A percentile compares a stretch with the other conserved stretches of the same genome.
Conservation (phyloP, 2,113 vertebrate species). For the Myanophis thanlyinensis region DNA sequence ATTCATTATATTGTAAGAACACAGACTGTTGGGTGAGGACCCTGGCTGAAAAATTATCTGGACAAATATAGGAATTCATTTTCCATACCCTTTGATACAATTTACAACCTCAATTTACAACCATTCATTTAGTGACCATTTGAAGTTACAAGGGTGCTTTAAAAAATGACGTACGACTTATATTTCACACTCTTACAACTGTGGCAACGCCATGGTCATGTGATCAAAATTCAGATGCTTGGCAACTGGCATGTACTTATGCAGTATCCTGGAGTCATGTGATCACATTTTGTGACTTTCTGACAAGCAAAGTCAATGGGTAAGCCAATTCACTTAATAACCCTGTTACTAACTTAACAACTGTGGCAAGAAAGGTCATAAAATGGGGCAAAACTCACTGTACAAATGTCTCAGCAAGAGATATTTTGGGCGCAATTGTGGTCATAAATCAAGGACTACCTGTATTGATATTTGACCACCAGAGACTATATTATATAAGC, state of each 20-base stretch:
- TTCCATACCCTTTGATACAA: background rate
- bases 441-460: background rate
- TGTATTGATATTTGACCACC: background rate
- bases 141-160: background rate
- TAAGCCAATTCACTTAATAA: background rate
- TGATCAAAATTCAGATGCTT: background rate
- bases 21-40: background rate
- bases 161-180: background rate
- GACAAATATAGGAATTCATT: background rate
- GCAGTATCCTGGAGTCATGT: background rate
- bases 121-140: background rate
- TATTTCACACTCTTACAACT: background rate
- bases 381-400: background rate
- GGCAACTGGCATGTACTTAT: background rate
- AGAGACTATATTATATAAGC: background rate
- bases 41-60: background rate
- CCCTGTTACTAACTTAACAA: background rate
- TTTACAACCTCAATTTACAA: background rate
- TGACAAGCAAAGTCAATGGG: background rate
- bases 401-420: background rate
- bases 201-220: background rate
- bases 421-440: background rate
- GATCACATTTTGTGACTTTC: background rate
- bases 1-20: background rate
- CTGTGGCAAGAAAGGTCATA: background rate